Evolutionary conservation across 2,888 invertebrate species (phyloP).

Genomic region (Catonia carolina): DNA sequence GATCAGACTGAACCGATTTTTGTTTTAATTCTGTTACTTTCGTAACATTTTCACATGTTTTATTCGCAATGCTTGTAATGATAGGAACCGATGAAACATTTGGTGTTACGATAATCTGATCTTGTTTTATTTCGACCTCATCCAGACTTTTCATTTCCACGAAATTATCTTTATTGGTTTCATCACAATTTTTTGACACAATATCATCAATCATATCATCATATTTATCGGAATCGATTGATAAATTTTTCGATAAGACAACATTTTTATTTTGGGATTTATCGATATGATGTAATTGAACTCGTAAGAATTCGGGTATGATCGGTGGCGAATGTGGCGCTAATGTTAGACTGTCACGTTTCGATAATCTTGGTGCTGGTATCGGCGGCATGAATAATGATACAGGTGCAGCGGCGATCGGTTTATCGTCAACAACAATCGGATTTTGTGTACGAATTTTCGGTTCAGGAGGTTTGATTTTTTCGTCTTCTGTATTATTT

Average conservation of each 20-base stretch:
- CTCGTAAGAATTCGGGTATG: constrained; percentile 62
- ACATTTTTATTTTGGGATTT: constrained; percentile 37
- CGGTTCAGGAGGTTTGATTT: constrained; percentile 13
- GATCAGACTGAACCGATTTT: neutral
- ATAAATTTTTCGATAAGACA: constrained; percentile 50
- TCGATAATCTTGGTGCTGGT: constrained; percentile 23
- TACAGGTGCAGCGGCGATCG: neutral
- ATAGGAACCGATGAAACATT: too few relatives aligned
- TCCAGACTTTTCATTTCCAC: neutral
- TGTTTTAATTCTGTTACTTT: constrained; percentile 1
- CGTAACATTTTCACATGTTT: neutral
- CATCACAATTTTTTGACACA: too few relatives aligned
- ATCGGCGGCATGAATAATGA: constrained; percentile 20
- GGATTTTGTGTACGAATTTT: too few relatives aligned
- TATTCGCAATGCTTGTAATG: too few relatives aligned
- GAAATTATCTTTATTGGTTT: neutral
- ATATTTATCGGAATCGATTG: too few relatives aligned
- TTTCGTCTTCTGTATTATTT: constrained; percentile 5
- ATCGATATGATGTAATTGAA: constrained; percentile 64
- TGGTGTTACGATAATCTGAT: neutral
- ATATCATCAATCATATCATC: neutral
- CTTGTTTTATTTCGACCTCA: neutral
- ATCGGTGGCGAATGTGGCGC: constrained; percentile 12
- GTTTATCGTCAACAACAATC: too few relatives aligned
- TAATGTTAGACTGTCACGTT: constrained; percentile 23